phyloP scores from a whole-genome alignment of 2,113 vertebrate genomes.

The Microtus ochrogaster region DNA sequence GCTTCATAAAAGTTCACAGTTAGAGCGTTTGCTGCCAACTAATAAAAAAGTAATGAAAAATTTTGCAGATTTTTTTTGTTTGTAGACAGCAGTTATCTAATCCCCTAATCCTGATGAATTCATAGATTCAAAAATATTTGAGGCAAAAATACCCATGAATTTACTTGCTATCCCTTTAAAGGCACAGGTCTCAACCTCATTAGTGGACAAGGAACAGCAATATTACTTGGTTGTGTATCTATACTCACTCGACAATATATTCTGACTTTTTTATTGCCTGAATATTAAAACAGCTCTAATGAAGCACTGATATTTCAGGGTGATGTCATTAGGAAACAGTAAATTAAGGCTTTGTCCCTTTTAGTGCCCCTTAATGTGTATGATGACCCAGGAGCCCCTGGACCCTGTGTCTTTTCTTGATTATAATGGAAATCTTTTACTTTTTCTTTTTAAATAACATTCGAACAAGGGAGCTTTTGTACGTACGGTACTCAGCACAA shows the following conservation, averaged over 20 bases:
- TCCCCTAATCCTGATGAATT: slow-evolving; percentile 86
- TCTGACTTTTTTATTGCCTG: slow-evolving; percentile 72
- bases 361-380: slow-evolving; percentile 67
- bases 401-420: slow-evolving; percentile 72
- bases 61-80: slow-evolving; percentile 83
- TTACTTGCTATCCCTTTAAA: slow-evolving; percentile 74
- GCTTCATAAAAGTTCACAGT: slow-evolving; percentile 89
- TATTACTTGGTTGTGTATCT: slow-evolving; percentile 73
- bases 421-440: slow-evolving; percentile 75
- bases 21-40: slow-evolving; percentile 86
- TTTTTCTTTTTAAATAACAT: slow-evolving; percentile 73
- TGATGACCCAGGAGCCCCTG: slow-evolving; percentile 65
- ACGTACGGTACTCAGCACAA: slow-evolving; percentile 64
- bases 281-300: slow-evolving; percentile 70
- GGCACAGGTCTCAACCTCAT: slow-evolving; percentile 62
- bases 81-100: slow-evolving; percentile 86
- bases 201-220: slow-evolving; percentile 65
- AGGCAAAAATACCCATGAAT: slow-evolving; percentile 66
- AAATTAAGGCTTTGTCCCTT: slow-evolving; percentile 77
- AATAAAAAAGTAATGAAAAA: slow-evolving; percentile 89
- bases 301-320: slow-evolving; percentile 77
- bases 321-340: slow-evolving; percentile 75
- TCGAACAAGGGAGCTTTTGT: slow-evolving; percentile 74
- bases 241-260: slow-evolving; percentile 69
- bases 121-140: slow-evolving; percentile 84